phyloP scores from a whole-genome alignment of 2,888 invertebrate species.

The Ochropleura plecta region DNA sequence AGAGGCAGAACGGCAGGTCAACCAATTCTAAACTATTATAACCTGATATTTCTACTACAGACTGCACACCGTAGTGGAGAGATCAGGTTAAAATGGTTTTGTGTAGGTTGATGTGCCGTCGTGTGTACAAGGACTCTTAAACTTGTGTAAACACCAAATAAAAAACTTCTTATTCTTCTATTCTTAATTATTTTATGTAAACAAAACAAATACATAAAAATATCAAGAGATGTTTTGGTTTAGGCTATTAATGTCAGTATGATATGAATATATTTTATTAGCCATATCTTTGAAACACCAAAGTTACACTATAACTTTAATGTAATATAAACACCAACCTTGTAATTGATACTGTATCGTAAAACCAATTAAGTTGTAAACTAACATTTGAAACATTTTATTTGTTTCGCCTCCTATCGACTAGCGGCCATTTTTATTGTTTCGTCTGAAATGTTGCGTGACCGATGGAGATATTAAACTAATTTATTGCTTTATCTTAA shows the following conservation, averaged over 20 bases:
- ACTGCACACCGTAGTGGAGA: too few relatives aligned
- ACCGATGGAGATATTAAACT: conserved; percentile 26
- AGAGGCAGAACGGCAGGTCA: too few relatives aligned
- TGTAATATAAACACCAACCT: conserved; percentile 43
- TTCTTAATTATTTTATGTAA: too few relatives aligned
- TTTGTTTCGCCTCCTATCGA: conserved; percentile 36
- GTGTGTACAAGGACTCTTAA: too few relatives aligned
- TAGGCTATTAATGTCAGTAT: conserved; percentile 13
- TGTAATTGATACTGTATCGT: conserved; percentile 46
- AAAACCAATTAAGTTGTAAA: conserved; percentile 63
- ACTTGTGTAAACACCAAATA: too few relatives aligned
- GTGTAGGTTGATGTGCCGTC: too few relatives aligned
- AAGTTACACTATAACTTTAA: conserved; percentile 46
- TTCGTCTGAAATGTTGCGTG: conserved; percentile 25
- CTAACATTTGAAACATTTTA: conserved; percentile 45
- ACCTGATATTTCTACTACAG: too few relatives aligned
- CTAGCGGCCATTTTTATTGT: conserved; percentile 19
- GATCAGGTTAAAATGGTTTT: too few relatives aligned
- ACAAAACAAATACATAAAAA: conserved; percentile 6
- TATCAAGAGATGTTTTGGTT: not conserved
- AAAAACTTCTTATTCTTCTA: too few relatives aligned
- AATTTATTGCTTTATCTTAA: conserved; percentile 44
- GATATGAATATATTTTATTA: conserved; percentile 23
- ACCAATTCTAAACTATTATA: too few relatives aligned
- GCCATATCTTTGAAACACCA: conserved; percentile 18